Evolutionary conservation across 2,888 invertebrate genomes (phyloP).

Genomic region (Elegia similella): DNA sequence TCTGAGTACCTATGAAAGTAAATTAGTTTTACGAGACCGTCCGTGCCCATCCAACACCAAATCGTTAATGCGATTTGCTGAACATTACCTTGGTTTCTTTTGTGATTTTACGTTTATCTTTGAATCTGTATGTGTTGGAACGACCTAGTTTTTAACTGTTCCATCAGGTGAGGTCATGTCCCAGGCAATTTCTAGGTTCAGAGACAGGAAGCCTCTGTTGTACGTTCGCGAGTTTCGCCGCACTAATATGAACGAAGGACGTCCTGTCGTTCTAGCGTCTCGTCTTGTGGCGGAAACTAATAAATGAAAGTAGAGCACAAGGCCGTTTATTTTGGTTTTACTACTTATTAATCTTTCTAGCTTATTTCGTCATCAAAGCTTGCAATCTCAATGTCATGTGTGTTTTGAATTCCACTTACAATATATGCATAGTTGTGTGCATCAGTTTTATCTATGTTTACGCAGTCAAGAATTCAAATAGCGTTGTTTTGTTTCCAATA

Average conservation of each 20-base stretch:
- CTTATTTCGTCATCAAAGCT: constrained; percentile 2
- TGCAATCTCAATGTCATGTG: neutral
- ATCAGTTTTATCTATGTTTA: neutral
- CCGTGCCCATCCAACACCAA: neutral
- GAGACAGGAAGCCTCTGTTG: constrained; percentile 59
- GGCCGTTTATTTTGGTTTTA: constrained; percentile 36
- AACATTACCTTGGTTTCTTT: neutral
- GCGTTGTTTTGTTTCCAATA: neutral
- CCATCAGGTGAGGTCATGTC: constrained; percentile 56
- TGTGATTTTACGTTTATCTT: neutral
- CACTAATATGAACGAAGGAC: constrained; percentile 43
- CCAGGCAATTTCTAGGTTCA: constrained; percentile 47
- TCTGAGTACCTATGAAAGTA: neutral
- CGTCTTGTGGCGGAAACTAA: constrained; percentile 40
- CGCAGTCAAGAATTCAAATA: neutral
- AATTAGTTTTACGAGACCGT: neutral
- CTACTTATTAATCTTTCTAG: constrained; percentile 12
- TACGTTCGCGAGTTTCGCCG: constrained; percentile 37
- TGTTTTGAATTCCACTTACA: neutral
- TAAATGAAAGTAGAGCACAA: constrained; percentile 46
- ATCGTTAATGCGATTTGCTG: constrained; percentile 2
- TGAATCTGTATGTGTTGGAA: constrained; percentile 21
- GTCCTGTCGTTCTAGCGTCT: constrained; percentile 41
- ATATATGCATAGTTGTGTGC: neutral
- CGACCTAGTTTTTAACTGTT: constrained; percentile 44